phyloP scores from a whole-genome alignment of 2,888 invertebrate species.

The Polydrusus tereticollis region DNA sequence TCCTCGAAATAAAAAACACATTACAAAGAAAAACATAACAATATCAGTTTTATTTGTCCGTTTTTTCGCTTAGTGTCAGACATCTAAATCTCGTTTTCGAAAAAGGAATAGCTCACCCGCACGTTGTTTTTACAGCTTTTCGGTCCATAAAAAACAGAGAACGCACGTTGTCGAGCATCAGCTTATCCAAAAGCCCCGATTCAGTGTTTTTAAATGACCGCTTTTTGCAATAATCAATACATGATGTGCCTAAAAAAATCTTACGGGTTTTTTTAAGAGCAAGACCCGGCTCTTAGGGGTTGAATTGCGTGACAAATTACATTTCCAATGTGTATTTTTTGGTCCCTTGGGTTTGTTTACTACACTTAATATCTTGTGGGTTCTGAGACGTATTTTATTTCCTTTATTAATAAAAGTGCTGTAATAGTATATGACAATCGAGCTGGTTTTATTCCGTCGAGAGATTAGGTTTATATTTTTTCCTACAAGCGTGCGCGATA shows the following conservation, averaged over 20 bases:
- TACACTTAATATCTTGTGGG: background rate
- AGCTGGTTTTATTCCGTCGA: too few species aligned
- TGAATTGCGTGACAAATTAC: constrained; percentile 33
- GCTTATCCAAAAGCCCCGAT: constrained; percentile 31
- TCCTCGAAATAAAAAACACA: background rate
- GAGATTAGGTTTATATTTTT: too few species aligned
- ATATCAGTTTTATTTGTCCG: constrained; percentile 17
- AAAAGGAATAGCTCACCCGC: constrained; percentile 28
- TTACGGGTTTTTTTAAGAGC: constrained; percentile 17
- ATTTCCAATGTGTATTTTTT: constrained; percentile 16
- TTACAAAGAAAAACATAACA: constrained; percentile 7
- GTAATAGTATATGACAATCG: background rate
- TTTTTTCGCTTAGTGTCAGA: constrained; percentile 21
- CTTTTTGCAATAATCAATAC: constrained; percentile 41
- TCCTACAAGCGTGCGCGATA: too few species aligned
- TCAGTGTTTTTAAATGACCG: constrained; percentile 42
- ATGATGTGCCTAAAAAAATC: constrained; percentile 29
- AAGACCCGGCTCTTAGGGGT: constrained; percentile 14
- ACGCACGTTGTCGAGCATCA: constrained; percentile 18
- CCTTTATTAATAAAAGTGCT: background rate
- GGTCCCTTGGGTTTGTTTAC: background rate
- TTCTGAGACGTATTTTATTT: background rate
- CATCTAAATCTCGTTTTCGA: constrained; percentile 37
- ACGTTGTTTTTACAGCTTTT: constrained; percentile 39
- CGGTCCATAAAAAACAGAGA: constrained; percentile 37